Conservation (phyloP, 1,140 invertebrate genomes). For the Drosophila trapezifrons region DNA sequence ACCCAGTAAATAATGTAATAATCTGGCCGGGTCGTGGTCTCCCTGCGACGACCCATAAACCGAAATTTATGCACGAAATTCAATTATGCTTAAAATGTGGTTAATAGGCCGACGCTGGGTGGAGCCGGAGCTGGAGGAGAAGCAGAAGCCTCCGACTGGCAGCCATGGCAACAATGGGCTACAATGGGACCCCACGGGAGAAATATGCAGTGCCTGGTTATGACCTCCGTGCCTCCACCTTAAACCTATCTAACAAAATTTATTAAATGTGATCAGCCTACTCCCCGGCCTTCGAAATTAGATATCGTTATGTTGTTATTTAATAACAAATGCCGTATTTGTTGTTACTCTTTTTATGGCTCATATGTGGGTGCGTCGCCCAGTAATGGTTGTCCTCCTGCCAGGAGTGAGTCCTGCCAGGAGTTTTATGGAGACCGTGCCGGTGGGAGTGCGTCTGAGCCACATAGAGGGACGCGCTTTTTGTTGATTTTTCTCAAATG, state of each 20-base stretch:
- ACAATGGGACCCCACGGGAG: slow-evolving; percentile 52
- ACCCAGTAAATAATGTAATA: slow-evolving; percentile 81
- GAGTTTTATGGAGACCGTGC: slow-evolving; percentile 46
- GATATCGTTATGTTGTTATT: slow-evolving; percentile 75
- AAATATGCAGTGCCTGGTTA: slow-evolving; percentile 53
- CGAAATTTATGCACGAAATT: slow-evolving; percentile 81
- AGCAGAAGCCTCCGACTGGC: slow-evolving; percentile 35
- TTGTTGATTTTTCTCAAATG: slow-evolving; percentile 42
- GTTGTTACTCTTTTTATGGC: slow-evolving; percentile 61
- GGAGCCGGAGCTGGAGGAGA: background rate
- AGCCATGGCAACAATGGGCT: slow-evolving; percentile 62
- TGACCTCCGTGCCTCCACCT: slow-evolving; percentile 24
- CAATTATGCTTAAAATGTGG: slow-evolving; percentile 82
- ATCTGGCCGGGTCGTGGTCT: slow-evolving; percentile 75
- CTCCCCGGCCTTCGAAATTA: slow-evolving; percentile 57
- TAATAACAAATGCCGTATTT: slow-evolving; percentile 73
- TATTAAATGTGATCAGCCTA: slow-evolving; percentile 62
- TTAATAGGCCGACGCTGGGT: slow-evolving; percentile 71
- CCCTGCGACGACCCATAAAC: slow-evolving; percentile 73
- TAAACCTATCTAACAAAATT: slow-evolving; percentile 35
- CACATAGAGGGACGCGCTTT: slow-evolving; percentile 14
- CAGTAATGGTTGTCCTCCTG: slow-evolving; percentile 3
- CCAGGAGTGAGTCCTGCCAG: slow-evolving; percentile 12
- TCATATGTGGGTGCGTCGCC: slow-evolving; percentile 24
- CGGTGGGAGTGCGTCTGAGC: slow-evolving; percentile 19